Evolutionary conservation across 2,888 invertebrate species (phyloP).

Genomic region (Chymomyza fuscimana): DNA sequence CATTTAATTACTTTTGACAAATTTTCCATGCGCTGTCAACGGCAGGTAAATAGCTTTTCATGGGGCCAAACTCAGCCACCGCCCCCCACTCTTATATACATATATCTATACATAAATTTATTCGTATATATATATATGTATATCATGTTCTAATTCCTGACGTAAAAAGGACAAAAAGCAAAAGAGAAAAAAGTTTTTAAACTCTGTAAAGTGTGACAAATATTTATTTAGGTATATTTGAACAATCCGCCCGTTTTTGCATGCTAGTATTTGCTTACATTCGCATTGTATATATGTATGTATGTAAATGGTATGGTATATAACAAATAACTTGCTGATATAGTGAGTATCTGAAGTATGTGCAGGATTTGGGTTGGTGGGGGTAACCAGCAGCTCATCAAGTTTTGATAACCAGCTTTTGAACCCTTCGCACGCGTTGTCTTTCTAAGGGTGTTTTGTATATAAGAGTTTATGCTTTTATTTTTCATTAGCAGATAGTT

Average conservation of each 20-base stretch:
- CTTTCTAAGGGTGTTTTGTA: neutral
- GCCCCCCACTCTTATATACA: no score
- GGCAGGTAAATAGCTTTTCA: slow-evolving; percentile 16
- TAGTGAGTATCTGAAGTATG: neutral
- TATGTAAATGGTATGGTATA: neutral
- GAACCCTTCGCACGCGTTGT: neutral
- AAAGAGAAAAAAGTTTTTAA: slow-evolving; percentile 5
- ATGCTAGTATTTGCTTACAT: slow-evolving; percentile 12
- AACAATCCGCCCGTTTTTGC: neutral
- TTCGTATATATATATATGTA: neutral
- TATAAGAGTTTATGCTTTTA: slow-evolving; percentile 34
- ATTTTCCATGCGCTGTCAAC: slow-evolving; percentile 41
- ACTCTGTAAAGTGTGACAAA: slow-evolving; percentile 58
- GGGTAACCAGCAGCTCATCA: slow-evolving; percentile 8
- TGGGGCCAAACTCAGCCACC: no score
- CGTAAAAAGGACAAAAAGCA: neutral
- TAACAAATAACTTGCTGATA: neutral
- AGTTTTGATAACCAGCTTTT: neutral
- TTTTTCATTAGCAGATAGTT: slow-evolving; percentile 61
- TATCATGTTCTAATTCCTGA: slow-evolving; percentile 1
- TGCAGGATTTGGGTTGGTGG: neutral
- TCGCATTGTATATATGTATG: neutral
- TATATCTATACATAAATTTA: no score
- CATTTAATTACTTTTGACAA: slow-evolving; percentile 71
- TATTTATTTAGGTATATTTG: slow-evolving; percentile 58